These are phyloP conservation scores for Ophion slaviceki DNA, from an alignment of 2,888 invertebrate genomes.

Conservation along the genomic window DNA sequence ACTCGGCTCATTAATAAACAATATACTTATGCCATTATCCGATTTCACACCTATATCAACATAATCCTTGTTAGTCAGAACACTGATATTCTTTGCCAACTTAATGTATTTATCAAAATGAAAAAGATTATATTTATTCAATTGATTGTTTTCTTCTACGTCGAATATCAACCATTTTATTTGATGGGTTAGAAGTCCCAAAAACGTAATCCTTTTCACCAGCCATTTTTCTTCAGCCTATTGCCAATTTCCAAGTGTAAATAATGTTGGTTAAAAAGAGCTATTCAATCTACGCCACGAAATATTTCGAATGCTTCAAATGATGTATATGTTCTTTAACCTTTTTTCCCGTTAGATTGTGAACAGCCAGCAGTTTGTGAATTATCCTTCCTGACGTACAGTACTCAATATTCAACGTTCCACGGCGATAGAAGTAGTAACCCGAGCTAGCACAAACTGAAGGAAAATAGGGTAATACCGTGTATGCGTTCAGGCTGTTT, in stretches of 20 bases:
- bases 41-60: no score
- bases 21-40: no score
- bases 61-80: no score
- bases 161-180: no score
- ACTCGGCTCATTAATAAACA: no score
- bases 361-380: slow-evolving; percentile 13
- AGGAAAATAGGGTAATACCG: slow-evolving; percentile 18
- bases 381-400: slow-evolving; percentile 32
- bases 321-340: slow-evolving; percentile 10
- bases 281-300: slow-evolving; percentile 8
- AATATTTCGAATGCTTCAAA: neutral
- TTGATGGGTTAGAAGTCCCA: neutral
- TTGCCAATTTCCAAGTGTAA: slow-evolving; percentile 1
- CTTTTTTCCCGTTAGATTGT: neutral
- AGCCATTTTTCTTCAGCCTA: neutral
- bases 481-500: neutral
- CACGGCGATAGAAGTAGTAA: slow-evolving; percentile 15
- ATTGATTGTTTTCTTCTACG: no score
- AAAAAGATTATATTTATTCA: no score
- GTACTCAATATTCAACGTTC: slow-evolving; percentile 41
- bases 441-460: slow-evolving; percentile 51
- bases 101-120: no score
- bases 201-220: neutral
- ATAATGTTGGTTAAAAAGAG: neutral
- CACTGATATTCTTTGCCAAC: no score